Evolutionary conservation across 2,888 invertebrate species (phyloP).

Genomic region (Microctonus hyperodae): DNA sequence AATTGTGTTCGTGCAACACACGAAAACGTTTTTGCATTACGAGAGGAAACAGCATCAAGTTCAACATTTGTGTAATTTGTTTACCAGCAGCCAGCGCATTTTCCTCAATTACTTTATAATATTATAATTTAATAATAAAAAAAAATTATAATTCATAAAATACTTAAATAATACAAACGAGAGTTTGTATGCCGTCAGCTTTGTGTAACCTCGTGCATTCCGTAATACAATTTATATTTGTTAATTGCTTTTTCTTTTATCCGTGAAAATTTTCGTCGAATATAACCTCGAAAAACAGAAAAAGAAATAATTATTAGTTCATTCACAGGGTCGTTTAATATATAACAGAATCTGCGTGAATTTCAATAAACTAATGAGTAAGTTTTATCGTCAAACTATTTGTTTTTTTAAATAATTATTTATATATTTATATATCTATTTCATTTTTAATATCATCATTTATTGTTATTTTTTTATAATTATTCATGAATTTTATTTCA

Average conservation of each 20-base stretch:
- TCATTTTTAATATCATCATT: background rate
- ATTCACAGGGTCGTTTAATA: conserved; percentile 43
- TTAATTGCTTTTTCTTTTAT: no score
- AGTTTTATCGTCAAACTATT: no score
- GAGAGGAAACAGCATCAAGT: background rate
- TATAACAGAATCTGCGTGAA: conserved; percentile 47
- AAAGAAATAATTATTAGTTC: conserved; percentile 25
- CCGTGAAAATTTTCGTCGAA: conserved; percentile 6
- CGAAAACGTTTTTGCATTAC: background rate
- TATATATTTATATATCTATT: no score
- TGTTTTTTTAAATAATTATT: no score
- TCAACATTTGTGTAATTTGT: conserved; percentile 19
- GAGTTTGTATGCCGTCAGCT: background rate
- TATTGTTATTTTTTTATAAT: background rate
- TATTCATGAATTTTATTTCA: background rate
- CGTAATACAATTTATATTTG: background rate
- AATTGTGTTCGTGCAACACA: background rate
- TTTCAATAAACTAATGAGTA: conserved; percentile 26
- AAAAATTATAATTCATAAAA: no score
- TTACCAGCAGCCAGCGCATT: conserved; percentile 7
- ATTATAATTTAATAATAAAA: background rate
- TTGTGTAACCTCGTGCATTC: background rate
- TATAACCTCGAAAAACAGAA: conserved; percentile 48
- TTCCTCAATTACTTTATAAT: background rate
- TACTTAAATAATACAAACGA: background rate